A percentile compares a stretch with the other conserved stretches of the same genome.
Conservation (phyloP, 2,113 vertebrate genomes). For the Gambusia holbrooki region DNA sequence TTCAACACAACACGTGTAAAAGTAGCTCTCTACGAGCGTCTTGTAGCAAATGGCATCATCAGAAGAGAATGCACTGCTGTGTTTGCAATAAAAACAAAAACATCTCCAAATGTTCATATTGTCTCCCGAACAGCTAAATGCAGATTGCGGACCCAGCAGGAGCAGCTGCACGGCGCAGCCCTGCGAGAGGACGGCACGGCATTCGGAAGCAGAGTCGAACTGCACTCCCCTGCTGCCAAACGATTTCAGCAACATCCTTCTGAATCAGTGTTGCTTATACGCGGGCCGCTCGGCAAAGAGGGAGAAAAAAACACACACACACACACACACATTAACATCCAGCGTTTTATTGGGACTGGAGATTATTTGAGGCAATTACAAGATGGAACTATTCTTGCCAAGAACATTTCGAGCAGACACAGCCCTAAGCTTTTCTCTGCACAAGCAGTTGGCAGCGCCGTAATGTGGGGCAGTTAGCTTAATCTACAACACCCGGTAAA, state of each 20-base stretch:
- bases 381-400: conserved; percentile 40
- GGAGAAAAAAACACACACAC: conserved; percentile 18
- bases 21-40: conserved; percentile 25
- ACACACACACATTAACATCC: conserved; percentile 35
- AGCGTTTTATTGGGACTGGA: conserved; percentile 32
- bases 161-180: conserved; percentile 40
- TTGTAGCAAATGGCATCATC: conserved; percentile 36
- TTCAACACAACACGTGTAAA: conserved; percentile 11
- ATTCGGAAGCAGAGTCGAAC: conserved; percentile 59
- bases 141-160: conserved; percentile 51
- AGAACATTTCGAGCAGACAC: conserved; percentile 44
- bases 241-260: conserved; percentile 37
- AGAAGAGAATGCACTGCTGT: conserved; percentile 28
- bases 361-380: conserved; percentile 55
- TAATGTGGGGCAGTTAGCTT: conserved; percentile 43
- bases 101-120: conserved; percentile 62
- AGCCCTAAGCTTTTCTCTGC: conserved; percentile 44
- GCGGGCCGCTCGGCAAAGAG: conserved; percentile 22
- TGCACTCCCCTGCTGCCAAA: conserved; percentile 39
- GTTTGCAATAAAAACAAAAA: conserved; percentile 28
- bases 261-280: conserved; percentile 37
- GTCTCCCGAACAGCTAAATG: conserved; percentile 61
- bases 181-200: conserved; percentile 41
- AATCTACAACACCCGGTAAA: conserved; percentile 33
- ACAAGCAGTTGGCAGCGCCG: conserved; percentile 42